Evolutionary conservation across 2,888 invertebrate species (phyloP), one percentile per base, ranked within the genome.

Genomic region (Microctonus brassicae): DNA sequence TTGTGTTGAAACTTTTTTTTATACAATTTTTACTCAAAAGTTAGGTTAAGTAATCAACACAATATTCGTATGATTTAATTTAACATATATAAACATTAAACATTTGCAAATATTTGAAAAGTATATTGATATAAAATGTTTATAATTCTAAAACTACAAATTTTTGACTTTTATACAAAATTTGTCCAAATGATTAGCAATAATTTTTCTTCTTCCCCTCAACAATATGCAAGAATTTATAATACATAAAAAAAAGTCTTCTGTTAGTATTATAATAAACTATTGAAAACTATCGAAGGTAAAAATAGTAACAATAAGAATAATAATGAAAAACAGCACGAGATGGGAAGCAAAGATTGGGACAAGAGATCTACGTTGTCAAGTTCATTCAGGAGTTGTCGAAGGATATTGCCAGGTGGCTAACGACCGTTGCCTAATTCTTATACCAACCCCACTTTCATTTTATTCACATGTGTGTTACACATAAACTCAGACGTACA

Each of bases 371-470:
- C 34, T 55, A 36, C 13, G 13, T 33, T 66, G 58, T 62, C 20
- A 71, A 67, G 39, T 33, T 60, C 34, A 58, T 70, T n/a, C 17
- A 17, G 17, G 47, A 47, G 20, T 65, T 66, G 69, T 71, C 58
- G 58, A 71, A n/a, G n/a, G 67, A 70, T 26, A 47, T 53, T 81
- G 83, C 86, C 86, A 86, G 86, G 86, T 86, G 86, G 84, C 82
- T 81, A 80, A 78, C 84, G 84, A 86, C 86, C 85, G 86, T 86
- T 84, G 82, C 81, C 77, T 47, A n/a, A n/a, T n/a, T n/a, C 47
- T 47, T 47, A n/a, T n/a, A n/a, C 76, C 79, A 79, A 80, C 79
- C 42, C 47, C 20, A n/a, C 17, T n/a, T 47, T 47, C 47, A n/a
- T 17, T 47, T 6, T n/a, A 47, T 7, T 47, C 47, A 1, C 17